Conservation (phyloP, 1,140 invertebrate species). For the Piezodorus guildinii region DNA sequence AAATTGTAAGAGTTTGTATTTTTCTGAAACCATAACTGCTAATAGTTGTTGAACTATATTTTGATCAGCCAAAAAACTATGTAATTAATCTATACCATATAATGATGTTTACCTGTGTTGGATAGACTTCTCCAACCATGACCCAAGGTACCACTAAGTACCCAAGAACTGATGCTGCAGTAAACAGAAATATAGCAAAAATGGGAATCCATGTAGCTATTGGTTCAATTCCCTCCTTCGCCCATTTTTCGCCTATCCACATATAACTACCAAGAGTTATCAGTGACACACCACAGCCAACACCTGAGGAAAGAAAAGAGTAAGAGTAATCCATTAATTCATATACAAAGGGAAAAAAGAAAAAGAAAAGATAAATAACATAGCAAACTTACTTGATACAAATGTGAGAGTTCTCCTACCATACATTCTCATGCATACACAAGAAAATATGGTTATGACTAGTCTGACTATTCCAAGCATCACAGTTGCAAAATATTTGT, state of each 20-base stretch:
- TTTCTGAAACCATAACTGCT: too few species aligned
- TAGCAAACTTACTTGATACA: slow-evolving; percentile 41
- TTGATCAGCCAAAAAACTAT: too few species aligned
- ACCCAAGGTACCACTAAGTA: slow-evolving; percentile 59
- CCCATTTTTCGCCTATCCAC: slow-evolving; percentile 37
- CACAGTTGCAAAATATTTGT: slow-evolving; percentile 52
- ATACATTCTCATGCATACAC: slow-evolving; percentile 45
- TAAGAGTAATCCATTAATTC: too few species aligned
- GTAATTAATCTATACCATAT: too few species aligned
- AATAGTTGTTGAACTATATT: too few species aligned
- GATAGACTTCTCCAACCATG: slow-evolving; percentile 61
- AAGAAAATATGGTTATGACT: slow-evolving; percentile 47
- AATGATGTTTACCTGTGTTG: slow-evolving; percentile 30
- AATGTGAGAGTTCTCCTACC: slow-evolving; percentile 56
- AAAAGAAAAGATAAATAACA: slow-evolving; percentile 2
- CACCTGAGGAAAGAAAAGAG: slow-evolving; percentile 32
- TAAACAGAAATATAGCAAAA: slow-evolving; percentile 48
- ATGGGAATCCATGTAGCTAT: slow-evolving; percentile 50
- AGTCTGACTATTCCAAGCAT: slow-evolving; percentile 52
- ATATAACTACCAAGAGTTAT: slow-evolving; percentile 44
- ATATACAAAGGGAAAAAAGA: too few species aligned
- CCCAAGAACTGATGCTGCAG: slow-evolving; percentile 49
- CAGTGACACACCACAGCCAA: slow-evolving; percentile 53
- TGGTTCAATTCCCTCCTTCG: slow-evolving; percentile 29
- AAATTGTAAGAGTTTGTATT: too few species aligned